Evolutionary conservation across 2,797 vertebrate genomes (phyloP).

Genomic region (Macropus fuliginosus): DNA sequence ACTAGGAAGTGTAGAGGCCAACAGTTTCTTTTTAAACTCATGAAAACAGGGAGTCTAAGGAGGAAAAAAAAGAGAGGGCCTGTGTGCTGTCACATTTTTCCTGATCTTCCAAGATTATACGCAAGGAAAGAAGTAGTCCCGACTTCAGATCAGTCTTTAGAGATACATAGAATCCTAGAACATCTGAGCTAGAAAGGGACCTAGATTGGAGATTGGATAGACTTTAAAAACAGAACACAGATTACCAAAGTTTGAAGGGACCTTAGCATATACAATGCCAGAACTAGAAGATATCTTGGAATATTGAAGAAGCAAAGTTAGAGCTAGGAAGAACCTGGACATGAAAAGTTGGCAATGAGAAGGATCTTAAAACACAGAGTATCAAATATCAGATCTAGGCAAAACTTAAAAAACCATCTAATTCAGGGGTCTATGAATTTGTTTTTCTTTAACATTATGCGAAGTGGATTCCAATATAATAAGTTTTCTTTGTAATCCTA

Average conservation of each 20-base stretch:
- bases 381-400: neutral
- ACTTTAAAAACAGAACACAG: neutral
- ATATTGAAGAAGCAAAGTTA: neutral
- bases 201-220: neutral
- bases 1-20: constrained; percentile 48
- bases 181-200: neutral
- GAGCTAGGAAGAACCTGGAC: neutral
- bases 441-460: neutral
- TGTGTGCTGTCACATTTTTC: neutral
- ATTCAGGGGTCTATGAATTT: neutral
- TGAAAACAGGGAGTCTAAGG: neutral
- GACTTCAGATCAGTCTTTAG: neutral
- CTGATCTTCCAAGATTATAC: neutral
- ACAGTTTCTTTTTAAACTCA: neutral
- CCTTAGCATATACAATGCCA: neutral
- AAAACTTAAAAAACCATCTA: neutral
- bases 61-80: neutral
- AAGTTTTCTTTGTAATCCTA: neutral
- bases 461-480: neutral
- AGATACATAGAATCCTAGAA: neutral
- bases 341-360: neutral
- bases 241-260: neutral
- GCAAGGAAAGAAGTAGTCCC: neutral
- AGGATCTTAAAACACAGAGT: neutral
- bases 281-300: neutral